These are phyloP conservation scores for Zonotrichia leucophrys DNA, from an alignment of 2,113 vertebrate genomes.

Conservation along the genomic window DNA sequence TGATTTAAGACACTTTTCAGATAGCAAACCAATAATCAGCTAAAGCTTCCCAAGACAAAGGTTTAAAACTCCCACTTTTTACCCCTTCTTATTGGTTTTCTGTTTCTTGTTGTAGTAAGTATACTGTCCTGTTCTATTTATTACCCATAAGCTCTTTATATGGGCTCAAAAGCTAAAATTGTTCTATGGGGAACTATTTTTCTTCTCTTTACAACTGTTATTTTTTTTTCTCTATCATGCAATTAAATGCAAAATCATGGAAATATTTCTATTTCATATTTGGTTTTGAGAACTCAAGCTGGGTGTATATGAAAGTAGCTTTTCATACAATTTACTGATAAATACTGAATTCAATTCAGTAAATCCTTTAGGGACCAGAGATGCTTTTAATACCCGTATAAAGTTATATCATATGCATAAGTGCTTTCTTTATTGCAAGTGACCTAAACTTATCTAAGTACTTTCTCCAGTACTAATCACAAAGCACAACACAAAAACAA, in stretches of 20 bases:
- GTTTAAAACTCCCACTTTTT: neutral
- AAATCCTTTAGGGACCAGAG: neutral
- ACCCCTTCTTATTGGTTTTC: neutral
- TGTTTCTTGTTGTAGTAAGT: neutral
- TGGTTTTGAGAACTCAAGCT: neutral
- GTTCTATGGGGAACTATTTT: neutral
- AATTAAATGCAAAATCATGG: neutral
- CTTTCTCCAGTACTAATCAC: neutral
- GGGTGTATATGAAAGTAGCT: neutral
- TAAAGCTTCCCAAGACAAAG: neutral
- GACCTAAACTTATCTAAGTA: neutral
- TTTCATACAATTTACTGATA: constrained; percentile 10
- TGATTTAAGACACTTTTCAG: neutral
- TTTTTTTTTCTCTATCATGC: neutral
- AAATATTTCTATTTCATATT: constrained; percentile 32
- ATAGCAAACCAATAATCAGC: neutral
- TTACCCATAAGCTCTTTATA: neutral
- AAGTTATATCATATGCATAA: neutral
- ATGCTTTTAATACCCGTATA: neutral
- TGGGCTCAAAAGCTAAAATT: neutral
- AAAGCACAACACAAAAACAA: neutral
- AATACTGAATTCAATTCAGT: neutral
- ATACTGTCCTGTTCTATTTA: neutral
- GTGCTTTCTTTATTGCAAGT: neutral
- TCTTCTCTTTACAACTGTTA: neutral